Evolutionary conservation across 2,113 vertebrate genomes (phyloP).

Genomic region (Oxygymnocypris stewartii): DNA sequence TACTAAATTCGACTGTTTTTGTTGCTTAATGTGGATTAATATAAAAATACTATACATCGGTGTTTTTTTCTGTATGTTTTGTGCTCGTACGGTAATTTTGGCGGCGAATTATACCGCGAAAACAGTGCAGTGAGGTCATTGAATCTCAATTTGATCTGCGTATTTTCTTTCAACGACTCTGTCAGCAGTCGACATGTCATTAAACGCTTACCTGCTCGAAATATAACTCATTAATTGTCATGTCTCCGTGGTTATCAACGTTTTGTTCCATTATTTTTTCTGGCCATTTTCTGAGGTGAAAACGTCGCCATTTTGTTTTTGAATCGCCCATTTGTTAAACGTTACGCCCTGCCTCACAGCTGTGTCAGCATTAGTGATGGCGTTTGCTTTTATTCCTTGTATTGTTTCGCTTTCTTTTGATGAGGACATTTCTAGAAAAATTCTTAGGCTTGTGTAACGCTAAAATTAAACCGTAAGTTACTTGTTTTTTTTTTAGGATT

Average conservation of each 20-base stretch:
- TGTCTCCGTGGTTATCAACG: background rate
- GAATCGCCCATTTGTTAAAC: background rate
- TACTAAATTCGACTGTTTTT: background rate
- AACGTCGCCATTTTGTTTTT: slow-evolving; percentile 45
- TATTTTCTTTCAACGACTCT: background rate
- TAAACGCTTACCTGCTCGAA: background rate
- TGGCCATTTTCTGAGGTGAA: background rate
- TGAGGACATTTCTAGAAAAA: background rate
- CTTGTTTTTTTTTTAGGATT: background rate
- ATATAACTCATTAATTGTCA: background rate
- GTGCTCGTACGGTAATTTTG: background rate
- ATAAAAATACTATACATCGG: background rate
- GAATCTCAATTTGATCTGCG: background rate
- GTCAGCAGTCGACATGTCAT: background rate
- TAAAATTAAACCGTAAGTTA: background rate
- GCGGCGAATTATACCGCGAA: background rate
- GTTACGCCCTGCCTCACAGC: background rate
- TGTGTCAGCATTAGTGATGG: background rate
- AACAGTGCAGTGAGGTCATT: background rate
- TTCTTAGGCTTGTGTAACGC: background rate
- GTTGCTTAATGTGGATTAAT: background rate
- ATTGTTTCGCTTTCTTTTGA: background rate
- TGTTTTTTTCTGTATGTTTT: background rate
- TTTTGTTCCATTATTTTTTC: background rate
- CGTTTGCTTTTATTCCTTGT: background rate